A percentile compares a stretch with the other conserved stretches of the same genome.
These are phyloP conservation scores for Seriola aureovittata DNA, from an alignment of 2,113 vertebrate genomes.

Conservation along the genomic window DNA sequence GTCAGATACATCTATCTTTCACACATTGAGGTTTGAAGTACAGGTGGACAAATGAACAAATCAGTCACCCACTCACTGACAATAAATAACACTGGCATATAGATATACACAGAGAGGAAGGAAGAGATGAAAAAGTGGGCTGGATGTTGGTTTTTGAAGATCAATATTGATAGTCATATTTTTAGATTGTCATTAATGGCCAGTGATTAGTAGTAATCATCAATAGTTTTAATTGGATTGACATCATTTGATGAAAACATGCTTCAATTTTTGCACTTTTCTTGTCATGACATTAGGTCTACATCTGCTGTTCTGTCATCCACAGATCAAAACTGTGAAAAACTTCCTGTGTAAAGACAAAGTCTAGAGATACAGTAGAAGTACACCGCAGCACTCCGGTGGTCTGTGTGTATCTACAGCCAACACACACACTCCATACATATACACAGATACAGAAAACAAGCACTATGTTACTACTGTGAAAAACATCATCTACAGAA, in stretches of 20 bases:
- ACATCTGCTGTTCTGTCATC: neutral
- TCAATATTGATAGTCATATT: neutral
- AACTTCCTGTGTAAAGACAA: neutral
- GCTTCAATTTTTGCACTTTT: neutral
- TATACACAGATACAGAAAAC: neutral
- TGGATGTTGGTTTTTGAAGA: too few species aligned
- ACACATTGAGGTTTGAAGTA: neutral
- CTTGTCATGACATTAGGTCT: neutral
- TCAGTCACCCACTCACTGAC: neutral
- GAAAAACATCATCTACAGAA: neutral
- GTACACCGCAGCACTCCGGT: too few species aligned
- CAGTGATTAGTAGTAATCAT: neutral
- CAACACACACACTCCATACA: neutral
- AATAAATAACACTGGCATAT: neutral
- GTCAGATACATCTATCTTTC: slow-evolving; percentile 44
- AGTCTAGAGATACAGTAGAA: neutral
- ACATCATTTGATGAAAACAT: too few species aligned
- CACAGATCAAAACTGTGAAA: neutral
- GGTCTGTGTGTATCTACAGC: slow-evolving; percentile 36
- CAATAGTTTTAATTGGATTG: neutral
- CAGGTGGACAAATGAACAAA: neutral
- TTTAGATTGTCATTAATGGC: neutral
- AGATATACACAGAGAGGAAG: slow-evolving; percentile 30
- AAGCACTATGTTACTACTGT: neutral
- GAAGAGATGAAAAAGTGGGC: neutral